A percentile compares a stretch with the other conserved stretches of the same genome.
These are phyloP conservation scores for Hypomecis atomaria DNA, from an alignment of 2,888 invertebrate genomes.

Conservation along the genomic window DNA sequence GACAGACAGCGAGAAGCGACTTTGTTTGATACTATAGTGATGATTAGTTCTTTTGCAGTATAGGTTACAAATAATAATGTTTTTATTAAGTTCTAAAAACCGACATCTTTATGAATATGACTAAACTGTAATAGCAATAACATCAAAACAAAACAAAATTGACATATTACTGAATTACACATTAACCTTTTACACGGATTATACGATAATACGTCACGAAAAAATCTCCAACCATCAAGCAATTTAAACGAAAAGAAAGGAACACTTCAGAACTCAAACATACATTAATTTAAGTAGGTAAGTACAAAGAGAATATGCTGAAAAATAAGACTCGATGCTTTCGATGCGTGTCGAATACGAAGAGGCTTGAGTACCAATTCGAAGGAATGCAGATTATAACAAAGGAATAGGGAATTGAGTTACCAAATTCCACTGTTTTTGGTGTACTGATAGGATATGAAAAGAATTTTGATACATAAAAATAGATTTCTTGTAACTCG, in stretches of 20 bases:
- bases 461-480: conserved; percentile 3
- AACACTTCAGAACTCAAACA: conserved; percentile 1
- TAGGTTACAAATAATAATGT: no score
- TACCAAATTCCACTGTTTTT: conserved; percentile 15
- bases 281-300: conserved; percentile 8
- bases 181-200: neutral
- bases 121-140: no score
- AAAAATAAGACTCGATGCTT: conserved; percentile 12
- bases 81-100: no score
- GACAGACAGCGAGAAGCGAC: no score
- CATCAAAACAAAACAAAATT: no score
- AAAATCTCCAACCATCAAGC: neutral
- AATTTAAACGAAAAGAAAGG: neutral
- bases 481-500: neutral
- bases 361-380: conserved; percentile 13
- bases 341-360: conserved; percentile 18
- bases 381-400: conserved; percentile 7
- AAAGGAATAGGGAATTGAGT: conserved; percentile 12
- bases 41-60: no score
- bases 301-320: neutral
- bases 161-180: no score
- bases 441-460: conserved; percentile 1
- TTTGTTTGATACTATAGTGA: no score
- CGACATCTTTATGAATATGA: no score
- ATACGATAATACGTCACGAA: neutral